Base-by-base conservation (phyloP, 37 sponge, comb jelly and placozoan species). In the Chondrilla cf. caribensis region DNA sequence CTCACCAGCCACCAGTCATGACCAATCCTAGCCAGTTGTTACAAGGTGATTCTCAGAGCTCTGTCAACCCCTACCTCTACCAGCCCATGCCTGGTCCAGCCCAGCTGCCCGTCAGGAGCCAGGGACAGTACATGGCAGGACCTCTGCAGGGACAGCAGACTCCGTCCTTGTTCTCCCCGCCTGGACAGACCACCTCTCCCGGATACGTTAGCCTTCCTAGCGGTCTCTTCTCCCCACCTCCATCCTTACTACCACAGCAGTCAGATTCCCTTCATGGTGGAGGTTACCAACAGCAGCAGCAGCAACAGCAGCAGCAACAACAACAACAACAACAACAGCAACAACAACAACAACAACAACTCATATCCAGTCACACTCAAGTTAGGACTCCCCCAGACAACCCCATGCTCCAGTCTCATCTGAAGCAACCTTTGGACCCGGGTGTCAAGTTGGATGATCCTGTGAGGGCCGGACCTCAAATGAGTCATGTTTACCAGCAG, bases 171-270 rank as follows among this genome's bases (percentile, higher is more conserved):
- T 73, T 43, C 43, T 73, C 76, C 24, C 76, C 76, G 9, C 41
- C 76, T 38, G 76, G 44, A 25, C 44, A 17, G 21, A 73, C 41
- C 36, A 37, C 43, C 17, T 37, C 43, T 14, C 35, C 35, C 29
- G 68, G 68, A 4, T 67, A 33, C 68, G 15, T 67, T 17, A 21
- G 19, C 1, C 38, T 80, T 4, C 62, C 65, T 6, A 37, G 62
- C 21, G 65, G 81, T 7, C 81, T 80, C 60, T 80, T 80, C 81
- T 80, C 81, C 8, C 81, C 81, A 29, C 81, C 81, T 36, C 81
- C 81, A 21, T 17, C 70, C 2, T 9, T 42, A 17, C 2, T 73
- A n/a, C 41, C 44, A 22, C 76, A 32, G 38, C 76, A 38, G 15
- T 19, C 64, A 19, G 64, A 28, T 6, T 7, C 64, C 15, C 29